Base-by-base conservation (phyloP, 2,888 invertebrate genomes). In the Conchocele bisecta region DNA sequence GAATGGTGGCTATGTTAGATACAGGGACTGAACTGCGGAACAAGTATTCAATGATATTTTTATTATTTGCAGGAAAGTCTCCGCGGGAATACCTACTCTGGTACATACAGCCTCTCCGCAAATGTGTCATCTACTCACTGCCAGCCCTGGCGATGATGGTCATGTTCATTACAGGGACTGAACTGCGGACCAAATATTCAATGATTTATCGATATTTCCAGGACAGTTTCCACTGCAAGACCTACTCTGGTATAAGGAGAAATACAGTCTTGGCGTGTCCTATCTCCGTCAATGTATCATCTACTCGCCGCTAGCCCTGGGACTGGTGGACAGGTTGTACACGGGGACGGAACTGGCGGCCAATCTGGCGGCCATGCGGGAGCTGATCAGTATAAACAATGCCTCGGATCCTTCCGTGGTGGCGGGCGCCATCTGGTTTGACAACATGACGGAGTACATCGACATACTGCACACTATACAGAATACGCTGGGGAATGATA, bases 381-480 rank as follows among this genome's bases (percentile, higher is more conserved):
- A 51, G 0, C 41, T 63, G 22, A 85, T 85, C 15, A n/a, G 71
- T 11, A 29, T 37, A 9, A 82, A 83, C 54, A 39, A 39, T 1
- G 7, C 28, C 0, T 17, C 56, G 1, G 11, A 24, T 7, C 48
- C 73, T 1, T 82, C 83, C 1, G 83, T 83, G 0, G 13, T 71
- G 3, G 60, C 67, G n/a, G 85, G 84, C 0, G 50, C 78, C 1
- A 35, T 72, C n/a, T 86, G 86, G 86, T 84, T 84, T 61, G 69
- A 67, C 35, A 86, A 83, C 60, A 84, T 86, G 86, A 86, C 86
- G 13, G 35, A 64, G 13, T 86, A 79, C 61, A 83, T 84, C 35
- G 75, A 86, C 51, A 81, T 83, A 13, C 35, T 84, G 20, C 81
- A 83, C 63, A 65, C 28, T 24, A 56, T 81, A 15, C 80, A 83